phyloP scores from a whole-genome alignment of 1,140 invertebrate species.

The Acromyrmex charruanus region DNA sequence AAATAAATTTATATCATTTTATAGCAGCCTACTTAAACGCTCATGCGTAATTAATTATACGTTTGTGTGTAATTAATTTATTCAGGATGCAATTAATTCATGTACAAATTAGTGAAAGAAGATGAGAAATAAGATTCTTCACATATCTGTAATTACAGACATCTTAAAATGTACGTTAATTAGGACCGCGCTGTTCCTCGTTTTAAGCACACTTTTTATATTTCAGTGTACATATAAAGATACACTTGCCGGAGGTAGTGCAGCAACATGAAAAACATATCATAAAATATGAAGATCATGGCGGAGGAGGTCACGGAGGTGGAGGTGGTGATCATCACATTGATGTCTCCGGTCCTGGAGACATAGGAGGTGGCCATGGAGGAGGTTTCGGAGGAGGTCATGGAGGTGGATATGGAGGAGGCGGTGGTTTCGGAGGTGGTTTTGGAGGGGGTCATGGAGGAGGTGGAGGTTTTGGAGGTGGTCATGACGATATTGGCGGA shows the following conservation, averaged over 20 bases:
- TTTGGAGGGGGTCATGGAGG: slow-evolving; percentile 44
- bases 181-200: not conserved
- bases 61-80: not conserved
- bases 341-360: slow-evolving; percentile 65
- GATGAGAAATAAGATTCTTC: not conserved
- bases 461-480: slow-evolving; percentile 15
- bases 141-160: not conserved
- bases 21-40: not conserved
- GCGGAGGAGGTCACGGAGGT: slow-evolving; percentile 73
- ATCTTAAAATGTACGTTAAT: slow-evolving; percentile 8
- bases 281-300: slow-evolving; percentile 79
- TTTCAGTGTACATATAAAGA: slow-evolving; percentile 85
- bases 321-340: slow-evolving; percentile 68
- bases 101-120: not conserved
- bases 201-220: slow-evolving; percentile 48
- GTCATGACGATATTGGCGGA: slow-evolving; percentile 44
- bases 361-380: slow-evolving; percentile 50
- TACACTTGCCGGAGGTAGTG: slow-evolving; percentile 82
- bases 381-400: slow-evolving; percentile 67
- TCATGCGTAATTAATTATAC: slow-evolving; percentile 14
- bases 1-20: not conserved
- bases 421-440: slow-evolving; percentile 64
- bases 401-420: slow-evolving; percentile 37
- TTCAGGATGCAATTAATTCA: not conserved
- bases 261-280: slow-evolving; percentile 80